Evolutionary conservation across 1,140 invertebrate genomes (phyloP), one percentile per base, ranked within the genome.

Genomic region (Platorchestia sp.): DNA sequence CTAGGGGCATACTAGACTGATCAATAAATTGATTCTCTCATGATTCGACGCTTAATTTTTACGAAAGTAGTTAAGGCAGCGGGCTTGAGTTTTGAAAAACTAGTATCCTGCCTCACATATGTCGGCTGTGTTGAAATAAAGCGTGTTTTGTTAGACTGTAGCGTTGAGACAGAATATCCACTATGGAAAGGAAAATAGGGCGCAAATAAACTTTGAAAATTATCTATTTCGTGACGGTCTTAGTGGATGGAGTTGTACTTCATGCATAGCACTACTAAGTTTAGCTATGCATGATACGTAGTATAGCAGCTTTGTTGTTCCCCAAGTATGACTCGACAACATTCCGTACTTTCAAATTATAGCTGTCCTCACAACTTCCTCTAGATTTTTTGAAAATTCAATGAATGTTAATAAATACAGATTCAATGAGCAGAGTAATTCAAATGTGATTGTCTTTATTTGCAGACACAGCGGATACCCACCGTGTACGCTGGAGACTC

Each of bases 401-500:
- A n/a, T n/a, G n/a, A n/a, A n/a, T n/a, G n/a, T n/a, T n/a, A 86
- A 16, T 86, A 86, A 14, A 16, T 14, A 16, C 86, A 36, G 6
- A 86, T 86, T 14, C 10, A 14, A 36, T 16, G 7, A 86, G 10
- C 10, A 86, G 40, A 86, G 36, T 86, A 86, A 10, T 86, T n/a
- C n/a, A 0, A 42, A 5, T 42, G 10, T 42, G 43, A 89, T 89
- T 44, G 42, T 44, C 59, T 40, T 59, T 40, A 53, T 95, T 43
- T 27, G n/a, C 14, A 44, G 19, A 45, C 36, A 6, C 7, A 40
- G 40, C 0, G 42, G 14, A 40, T 43, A 51, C 95, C 87, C 41
- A 95, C 95, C 27, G 95, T 95, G 44, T 95, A 95, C 10, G 95
- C 95, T 16, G 95, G 95, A 95, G 36, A 41, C 47, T 95, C 95